A percentile compares a stretch with the other conserved stretches of the same genome.
Evolutionary conservation across 2,113 vertebrate genomes (phyloP).

Genomic region (Pycnonotus jocosus): DNA sequence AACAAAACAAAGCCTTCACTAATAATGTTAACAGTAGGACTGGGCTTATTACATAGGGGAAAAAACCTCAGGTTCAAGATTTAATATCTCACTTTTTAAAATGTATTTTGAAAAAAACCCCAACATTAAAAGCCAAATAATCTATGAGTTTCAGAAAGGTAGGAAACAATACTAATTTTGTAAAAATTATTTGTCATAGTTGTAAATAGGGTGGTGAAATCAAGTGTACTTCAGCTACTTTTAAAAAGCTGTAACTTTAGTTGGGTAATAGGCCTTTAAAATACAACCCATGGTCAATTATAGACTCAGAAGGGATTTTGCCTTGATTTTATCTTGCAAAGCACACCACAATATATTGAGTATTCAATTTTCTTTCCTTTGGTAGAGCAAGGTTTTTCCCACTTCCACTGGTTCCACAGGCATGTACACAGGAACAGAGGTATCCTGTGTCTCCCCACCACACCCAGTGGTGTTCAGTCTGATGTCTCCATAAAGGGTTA

Average conservation of each 20-base stretch:
- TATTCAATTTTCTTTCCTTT: background rate
- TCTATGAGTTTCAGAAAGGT: background rate
- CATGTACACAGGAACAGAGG: fast-evolving
- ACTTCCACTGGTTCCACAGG: background rate
- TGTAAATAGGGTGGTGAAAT: background rate
- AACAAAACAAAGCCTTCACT: background rate
- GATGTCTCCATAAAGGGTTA: background rate
- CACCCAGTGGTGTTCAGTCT: background rate
- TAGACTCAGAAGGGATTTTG: background rate
- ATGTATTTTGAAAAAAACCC: background rate
- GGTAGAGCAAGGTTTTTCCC: background rate
- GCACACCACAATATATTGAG: background rate
- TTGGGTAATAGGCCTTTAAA: background rate
- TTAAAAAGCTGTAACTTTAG: background rate
- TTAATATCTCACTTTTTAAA: background rate
- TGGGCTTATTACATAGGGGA: background rate
- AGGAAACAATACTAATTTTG: background rate
- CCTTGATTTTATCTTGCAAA: background rate
- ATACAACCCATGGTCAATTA: background rate
- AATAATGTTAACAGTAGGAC: background rate
- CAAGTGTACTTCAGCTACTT: background rate
- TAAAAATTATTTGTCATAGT: background rate
- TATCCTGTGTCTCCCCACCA: background rate
- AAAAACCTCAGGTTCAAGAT: background rate
- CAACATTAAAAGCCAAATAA: background rate